phyloP scores from a whole-genome alignment of 2,797 vertebrate genomes.

The Lithobates sylvaticus region DNA sequence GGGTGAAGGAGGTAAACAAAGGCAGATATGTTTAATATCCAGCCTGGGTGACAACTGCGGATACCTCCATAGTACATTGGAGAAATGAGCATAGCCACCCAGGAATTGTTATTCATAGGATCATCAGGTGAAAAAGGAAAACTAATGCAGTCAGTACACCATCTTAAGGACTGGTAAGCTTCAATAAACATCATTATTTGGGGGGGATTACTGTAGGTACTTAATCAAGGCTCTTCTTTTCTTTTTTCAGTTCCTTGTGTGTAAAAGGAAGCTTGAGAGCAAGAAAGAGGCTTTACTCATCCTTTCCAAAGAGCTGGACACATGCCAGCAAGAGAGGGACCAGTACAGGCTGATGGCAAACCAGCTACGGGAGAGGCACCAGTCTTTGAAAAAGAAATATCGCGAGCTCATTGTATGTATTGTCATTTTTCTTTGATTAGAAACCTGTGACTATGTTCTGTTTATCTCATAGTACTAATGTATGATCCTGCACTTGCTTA shows the following conservation, averaged over 20 bases:
- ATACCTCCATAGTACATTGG: no score
- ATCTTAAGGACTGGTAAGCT: no score
- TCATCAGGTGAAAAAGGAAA: no score
- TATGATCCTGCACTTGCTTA: no score
- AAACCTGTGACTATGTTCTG: not conserved
- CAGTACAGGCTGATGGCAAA: conserved; percentile 98
- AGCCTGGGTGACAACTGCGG: no score
- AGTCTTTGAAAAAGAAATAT: conserved; percentile 96
- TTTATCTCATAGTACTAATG: not conserved
- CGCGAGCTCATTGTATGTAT: conserved; percentile 90
- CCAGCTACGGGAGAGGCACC: conserved; percentile 93
- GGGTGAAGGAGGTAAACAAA: no score
- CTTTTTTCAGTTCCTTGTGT: conserved; percentile 86
- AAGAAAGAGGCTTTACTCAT: conserved; percentile 97
- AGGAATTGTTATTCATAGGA: no score
- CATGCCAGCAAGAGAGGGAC: conserved; percentile 95
- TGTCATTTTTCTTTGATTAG: not conserved
- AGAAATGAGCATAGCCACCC: no score
- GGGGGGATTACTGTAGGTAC: no score
- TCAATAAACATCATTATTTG: no score
- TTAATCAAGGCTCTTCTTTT: not conserved
- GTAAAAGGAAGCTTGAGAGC: conserved; percentile 94
- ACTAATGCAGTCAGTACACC: no score
- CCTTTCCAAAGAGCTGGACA: conserved; percentile 96
- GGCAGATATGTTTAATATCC: no score